A percentile compares a stretch with the other conserved stretches of the same genome.
Conservation (phyloP, 1,140 invertebrate genomes). For the Elymnias hypermnestra region DNA sequence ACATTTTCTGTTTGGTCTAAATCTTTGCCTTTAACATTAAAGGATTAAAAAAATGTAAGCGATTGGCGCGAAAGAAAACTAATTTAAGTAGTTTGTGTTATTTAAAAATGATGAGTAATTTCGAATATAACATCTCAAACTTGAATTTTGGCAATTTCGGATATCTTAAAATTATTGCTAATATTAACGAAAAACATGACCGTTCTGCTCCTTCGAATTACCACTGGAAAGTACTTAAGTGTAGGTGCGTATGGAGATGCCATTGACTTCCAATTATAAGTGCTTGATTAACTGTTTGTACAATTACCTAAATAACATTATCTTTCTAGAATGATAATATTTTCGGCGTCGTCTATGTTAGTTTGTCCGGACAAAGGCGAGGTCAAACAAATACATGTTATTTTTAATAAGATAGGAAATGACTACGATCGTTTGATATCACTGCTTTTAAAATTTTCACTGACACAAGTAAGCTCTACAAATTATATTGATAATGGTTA, state of each 20-base stretch:
- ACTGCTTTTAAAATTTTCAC: constrained; percentile 54
- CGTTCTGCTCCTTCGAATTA: constrained; percentile 59
- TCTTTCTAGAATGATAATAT: constrained; percentile 70
- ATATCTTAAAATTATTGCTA: constrained; percentile 47
- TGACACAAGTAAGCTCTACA: constrained; percentile 42
- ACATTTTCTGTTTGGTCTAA: too few species aligned
- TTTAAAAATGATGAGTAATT: constrained; percentile 25
- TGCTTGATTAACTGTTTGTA: too few species aligned
- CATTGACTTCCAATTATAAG: too few species aligned
- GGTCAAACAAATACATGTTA: constrained; percentile 51
- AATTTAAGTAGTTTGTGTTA: too few species aligned
- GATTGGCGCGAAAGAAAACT: too few species aligned
- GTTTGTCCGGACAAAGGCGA: constrained; percentile 58
- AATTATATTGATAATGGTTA: neutral
- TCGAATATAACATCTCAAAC: constrained; percentile 32
- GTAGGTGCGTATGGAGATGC: constrained; percentile 42
- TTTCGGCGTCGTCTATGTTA: constrained; percentile 59
- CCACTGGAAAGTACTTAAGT: constrained; percentile 73
- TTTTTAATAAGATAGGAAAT: constrained; percentile 55
- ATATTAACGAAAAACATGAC: constrained; percentile 60
- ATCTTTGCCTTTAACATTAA: too few species aligned
- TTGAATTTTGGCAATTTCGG: constrained; percentile 44
- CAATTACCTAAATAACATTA: too few species aligned
- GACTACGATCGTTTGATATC: constrained; percentile 55
- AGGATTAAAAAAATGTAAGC: too few species aligned